phyloP scores from a whole-genome alignment of 2,888 invertebrate species.

The Torymus aiolomorphi region DNA sequence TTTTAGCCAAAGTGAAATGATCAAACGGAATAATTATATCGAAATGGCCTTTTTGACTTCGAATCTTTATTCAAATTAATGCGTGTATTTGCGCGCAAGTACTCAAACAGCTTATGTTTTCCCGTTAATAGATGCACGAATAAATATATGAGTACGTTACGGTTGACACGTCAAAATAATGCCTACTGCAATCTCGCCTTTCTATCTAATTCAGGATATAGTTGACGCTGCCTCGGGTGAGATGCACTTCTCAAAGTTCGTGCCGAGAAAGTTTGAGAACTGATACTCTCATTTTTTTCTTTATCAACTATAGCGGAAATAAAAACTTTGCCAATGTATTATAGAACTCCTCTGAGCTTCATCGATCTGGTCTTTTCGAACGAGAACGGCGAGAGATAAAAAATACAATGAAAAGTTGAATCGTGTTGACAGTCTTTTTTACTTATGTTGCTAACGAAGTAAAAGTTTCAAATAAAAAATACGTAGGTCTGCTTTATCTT shows the following conservation, averaged over 20 bases:
- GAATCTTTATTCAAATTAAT: no score
- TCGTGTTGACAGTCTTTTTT: no score
- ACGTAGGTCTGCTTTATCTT: no score
- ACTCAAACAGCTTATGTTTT: no score
- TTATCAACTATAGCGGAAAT: conserved; percentile 28
- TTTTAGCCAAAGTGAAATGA: no score
- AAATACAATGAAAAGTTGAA: conserved; percentile 24
- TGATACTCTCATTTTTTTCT: conserved; percentile 30
- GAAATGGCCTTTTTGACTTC: no score
- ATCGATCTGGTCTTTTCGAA: conserved; percentile 32
- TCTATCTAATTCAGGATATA: neutral
- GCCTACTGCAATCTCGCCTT: neutral
- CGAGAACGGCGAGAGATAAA: neutral
- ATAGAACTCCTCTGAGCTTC: conserved; percentile 16
- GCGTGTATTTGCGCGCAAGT: no score
- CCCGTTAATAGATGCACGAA: no score
- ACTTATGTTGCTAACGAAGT: no score
- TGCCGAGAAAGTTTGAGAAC: conserved; percentile 26
- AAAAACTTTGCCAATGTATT: conserved; percentile 37
- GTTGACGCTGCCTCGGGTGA: conserved; percentile 9
- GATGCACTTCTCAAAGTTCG: conserved; percentile 23
- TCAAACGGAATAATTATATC: no score
- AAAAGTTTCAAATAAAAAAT: no score
- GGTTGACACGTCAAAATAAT: neutral
- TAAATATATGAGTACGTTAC: no score